Evolutionary conservation across 2,797 vertebrate genomes (phyloP).

Genomic region (Platyrinchus mystaceus): DNA sequence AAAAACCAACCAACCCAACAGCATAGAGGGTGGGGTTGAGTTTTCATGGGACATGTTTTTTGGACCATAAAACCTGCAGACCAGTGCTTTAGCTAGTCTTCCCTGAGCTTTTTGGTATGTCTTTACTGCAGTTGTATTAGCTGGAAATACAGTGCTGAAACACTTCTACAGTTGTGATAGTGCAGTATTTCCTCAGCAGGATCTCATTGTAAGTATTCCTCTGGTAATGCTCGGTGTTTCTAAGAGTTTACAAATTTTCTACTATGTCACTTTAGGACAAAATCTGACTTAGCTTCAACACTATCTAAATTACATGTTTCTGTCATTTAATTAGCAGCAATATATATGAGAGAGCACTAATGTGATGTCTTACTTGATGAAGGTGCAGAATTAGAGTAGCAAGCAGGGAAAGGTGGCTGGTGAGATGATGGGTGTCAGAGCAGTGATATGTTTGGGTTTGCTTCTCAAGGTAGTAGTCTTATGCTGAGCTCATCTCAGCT

Average conservation of each 20-base stretch:
- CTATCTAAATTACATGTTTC: background rate
- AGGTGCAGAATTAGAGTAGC: background rate
- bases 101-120: background rate
- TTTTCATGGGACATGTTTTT: background rate
- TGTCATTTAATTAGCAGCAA: background rate
- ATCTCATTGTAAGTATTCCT: background rate
- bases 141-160: background rate
- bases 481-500: background rate
- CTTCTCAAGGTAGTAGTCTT: background rate
- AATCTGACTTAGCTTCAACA: background rate
- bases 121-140: background rate
- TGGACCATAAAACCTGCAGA: background rate
- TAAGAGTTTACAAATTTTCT: background rate
- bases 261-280: background rate
- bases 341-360: background rate
- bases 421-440: background rate
- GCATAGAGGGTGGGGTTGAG: background rate
- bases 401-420: background rate
- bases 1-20: background rate
- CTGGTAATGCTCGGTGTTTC: background rate
- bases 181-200: background rate
- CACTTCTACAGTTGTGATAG: background rate
- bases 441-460: background rate
- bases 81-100: background rate
- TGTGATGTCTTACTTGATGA: background rate